Evolutionary conservation across 2,888 invertebrate genomes (phyloP).

Genomic region (Pecten maximus): DNA sequence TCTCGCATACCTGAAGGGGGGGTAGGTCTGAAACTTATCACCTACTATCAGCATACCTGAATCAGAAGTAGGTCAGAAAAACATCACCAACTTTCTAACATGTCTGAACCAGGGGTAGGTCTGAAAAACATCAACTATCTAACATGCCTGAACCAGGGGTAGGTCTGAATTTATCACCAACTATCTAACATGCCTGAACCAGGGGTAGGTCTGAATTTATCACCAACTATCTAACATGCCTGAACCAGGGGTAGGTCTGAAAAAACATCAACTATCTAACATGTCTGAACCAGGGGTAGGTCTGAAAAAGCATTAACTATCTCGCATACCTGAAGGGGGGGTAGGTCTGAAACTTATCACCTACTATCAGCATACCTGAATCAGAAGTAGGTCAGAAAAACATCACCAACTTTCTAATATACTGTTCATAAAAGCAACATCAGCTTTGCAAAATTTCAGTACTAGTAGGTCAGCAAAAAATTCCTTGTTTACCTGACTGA

Average conservation of each 20-base stretch:
- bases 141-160: neutral
- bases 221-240: slow-evolving; percentile 56
- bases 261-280: neutral
- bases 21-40: neutral
- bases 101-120: neutral
- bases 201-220: neutral
- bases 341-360: neutral
- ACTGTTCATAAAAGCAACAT: too few relatives aligned
- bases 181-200: neutral
- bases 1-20: neutral
- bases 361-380: slow-evolving; percentile 74
- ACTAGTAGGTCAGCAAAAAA: too few relatives aligned
- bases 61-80: slow-evolving; percentile 72
- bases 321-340: neutral
- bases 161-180: neutral
- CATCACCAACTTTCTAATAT: neutral
- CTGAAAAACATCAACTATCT: neutral
- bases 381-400: slow-evolving; percentile 72
- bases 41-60: slow-evolving; percentile 74
- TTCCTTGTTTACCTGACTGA: neutral
- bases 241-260: neutral
- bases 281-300: slow-evolving; percentile 77
- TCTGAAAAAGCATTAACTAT: neutral
- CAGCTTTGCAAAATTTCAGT: too few relatives aligned
- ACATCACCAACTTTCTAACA: neutral